Evolutionary conservation across 2,888 invertebrate species (phyloP).

Genomic region (Liodrosophila aerea): DNA sequence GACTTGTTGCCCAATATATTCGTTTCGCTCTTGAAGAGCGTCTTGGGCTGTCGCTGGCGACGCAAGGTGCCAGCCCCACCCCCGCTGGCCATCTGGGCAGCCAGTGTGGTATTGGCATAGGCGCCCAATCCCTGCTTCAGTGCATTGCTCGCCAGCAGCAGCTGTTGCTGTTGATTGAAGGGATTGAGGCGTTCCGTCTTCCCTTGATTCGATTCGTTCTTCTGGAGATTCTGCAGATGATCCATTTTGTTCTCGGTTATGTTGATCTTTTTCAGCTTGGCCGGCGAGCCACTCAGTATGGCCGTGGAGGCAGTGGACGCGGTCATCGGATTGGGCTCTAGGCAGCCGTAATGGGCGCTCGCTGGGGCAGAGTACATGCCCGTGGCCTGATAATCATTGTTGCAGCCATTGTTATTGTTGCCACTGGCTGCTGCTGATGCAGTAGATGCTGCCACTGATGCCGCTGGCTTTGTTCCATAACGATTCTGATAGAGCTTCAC

Average conservation of each 20-base stretch:
- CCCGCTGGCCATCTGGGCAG: constrained; percentile 77
- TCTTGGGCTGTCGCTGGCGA: constrained; percentile 81
- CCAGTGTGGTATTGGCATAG: constrained; percentile 78
- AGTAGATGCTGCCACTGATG: constrained; percentile 16
- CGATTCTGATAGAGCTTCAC: constrained; percentile 82
- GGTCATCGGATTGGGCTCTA: constrained; percentile 77
- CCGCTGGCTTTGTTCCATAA: constrained; percentile 69
- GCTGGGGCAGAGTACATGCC: constrained; percentile 82
- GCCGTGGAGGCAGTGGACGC: constrained; percentile 79
- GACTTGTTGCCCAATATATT: constrained; percentile 73
- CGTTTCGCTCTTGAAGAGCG: constrained; percentile 82
- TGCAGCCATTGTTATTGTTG: constrained; percentile 54
- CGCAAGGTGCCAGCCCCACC: constrained; percentile 80
- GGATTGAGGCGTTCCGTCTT: constrained; percentile 61
- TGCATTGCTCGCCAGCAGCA: constrained; percentile 79
- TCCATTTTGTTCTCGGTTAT: constrained; percentile 80
- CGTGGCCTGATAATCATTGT: constrained; percentile 77
- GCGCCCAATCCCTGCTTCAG: constrained; percentile 79
- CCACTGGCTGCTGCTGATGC: constrained; percentile 18
- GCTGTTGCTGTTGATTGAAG: constrained; percentile 79
- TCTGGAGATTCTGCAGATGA: constrained; percentile 53
- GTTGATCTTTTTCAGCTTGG: constrained; percentile 79
- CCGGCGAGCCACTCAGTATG: constrained; percentile 63
- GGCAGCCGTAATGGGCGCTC: constrained; percentile 80
- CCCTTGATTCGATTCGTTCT: constrained; percentile 20